Percentiles rank a stretch among this genome's conserved stretches.
Evolutionary conservation across 2,888 invertebrate species (phyloP).

Genomic region (Exocentrus adspersus): DNA sequence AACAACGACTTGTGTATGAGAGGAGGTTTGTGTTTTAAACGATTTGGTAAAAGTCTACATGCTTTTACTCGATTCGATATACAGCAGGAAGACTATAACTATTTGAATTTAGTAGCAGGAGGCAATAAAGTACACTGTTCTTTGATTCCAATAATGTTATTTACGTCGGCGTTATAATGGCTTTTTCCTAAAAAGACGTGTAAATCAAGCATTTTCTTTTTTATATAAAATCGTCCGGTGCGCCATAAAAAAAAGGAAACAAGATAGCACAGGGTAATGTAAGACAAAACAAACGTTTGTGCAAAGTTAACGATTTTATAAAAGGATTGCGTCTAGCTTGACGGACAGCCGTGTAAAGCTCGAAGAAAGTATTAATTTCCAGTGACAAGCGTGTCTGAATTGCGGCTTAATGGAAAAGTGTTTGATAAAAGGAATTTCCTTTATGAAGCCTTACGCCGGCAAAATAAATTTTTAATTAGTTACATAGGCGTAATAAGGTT

Average conservation of each 20-base stretch:
- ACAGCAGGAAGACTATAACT: too few species aligned
- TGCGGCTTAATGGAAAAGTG: conserved; percentile 7
- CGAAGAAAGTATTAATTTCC: conserved; percentile 36
- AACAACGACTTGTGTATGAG: neutral
- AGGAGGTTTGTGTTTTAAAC: neutral
- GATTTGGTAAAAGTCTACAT: neutral
- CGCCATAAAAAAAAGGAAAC: too few species aligned
- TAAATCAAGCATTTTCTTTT: too few species aligned
- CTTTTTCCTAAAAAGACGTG: too few species aligned
- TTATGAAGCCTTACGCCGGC: neutral
- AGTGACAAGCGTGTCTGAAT: conserved; percentile 17
- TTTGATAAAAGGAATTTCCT: conserved; percentile 6
- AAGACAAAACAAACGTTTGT: neutral
- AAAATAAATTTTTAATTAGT: conserved; percentile 1
- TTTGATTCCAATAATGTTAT: too few species aligned
- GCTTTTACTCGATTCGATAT: neutral
- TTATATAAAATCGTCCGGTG: too few species aligned
- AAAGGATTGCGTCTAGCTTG: neutral
- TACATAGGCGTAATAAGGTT: neutral
- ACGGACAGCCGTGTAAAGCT: conserved; percentile 30
- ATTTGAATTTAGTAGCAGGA: too few species aligned
- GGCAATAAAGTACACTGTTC: too few species aligned
- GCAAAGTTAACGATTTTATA: neutral
- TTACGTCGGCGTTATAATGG: too few species aligned
- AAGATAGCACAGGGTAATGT: too few species aligned